Percentiles rank a stretch among this genome's conserved stretches.
Evolutionary conservation across 2,888 invertebrate genomes (phyloP).

Genomic region (Cephus runcator): DNA sequence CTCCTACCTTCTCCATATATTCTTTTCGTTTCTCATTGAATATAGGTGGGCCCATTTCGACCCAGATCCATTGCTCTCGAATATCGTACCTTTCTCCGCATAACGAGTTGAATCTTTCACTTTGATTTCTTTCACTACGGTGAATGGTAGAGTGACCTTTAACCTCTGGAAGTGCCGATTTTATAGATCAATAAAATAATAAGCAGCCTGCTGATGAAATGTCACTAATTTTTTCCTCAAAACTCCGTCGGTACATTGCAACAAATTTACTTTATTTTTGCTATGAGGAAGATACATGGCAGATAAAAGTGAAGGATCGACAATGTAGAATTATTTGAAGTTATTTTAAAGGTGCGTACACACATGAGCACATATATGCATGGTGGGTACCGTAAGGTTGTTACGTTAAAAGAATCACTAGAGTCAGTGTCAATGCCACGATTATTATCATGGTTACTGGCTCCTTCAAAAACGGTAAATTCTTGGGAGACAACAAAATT

Average conservation of each 20-base stretch:
- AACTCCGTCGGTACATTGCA: background rate
- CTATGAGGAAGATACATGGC: background rate
- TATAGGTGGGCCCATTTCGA: background rate
- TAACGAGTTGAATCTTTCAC: background rate
- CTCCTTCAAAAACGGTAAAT: background rate
- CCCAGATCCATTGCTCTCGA: background rate
- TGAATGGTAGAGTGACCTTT: background rate
- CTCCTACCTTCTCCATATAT: background rate
- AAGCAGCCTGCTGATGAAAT: background rate
- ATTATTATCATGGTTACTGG: background rate
- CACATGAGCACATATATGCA: background rate
- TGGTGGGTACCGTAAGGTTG: background rate
- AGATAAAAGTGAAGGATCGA: background rate
- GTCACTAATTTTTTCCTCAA: background rate
- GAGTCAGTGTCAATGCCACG: background rate
- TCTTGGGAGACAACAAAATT: background rate
- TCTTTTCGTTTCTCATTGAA: background rate
- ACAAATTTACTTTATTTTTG: background rate
- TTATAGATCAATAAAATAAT: background rate
- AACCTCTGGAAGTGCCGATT: background rate
- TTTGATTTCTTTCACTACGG: background rate
- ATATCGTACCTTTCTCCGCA: background rate
- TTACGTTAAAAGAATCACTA: background rate
- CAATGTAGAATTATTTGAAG: background rate
- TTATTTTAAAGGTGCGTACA: background rate